A percentile compares a stretch with the other conserved stretches of the same genome.
phyloP scores from a whole-genome alignment of 1,140 invertebrate genomes.

The Polyergus mexicanus region DNA sequence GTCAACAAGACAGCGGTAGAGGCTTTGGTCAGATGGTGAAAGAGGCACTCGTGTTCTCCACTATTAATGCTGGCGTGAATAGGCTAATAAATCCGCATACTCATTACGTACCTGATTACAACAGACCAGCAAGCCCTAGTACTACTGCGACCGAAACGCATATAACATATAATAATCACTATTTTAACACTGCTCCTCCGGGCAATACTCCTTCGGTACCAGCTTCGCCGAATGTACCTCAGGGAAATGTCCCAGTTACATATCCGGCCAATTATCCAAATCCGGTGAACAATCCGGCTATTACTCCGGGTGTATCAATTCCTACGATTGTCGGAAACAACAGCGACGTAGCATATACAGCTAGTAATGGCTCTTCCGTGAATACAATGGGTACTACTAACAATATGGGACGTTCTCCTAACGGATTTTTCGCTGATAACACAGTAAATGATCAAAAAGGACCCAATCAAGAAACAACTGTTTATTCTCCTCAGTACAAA shows the following conservation, averaged over 20 bases:
- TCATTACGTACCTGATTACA: constrained; percentile 2
- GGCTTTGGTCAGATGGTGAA: constrained; percentile 80
- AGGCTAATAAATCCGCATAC: constrained; percentile 73
- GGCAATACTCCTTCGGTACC: background rate
- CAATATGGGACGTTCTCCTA: background rate
- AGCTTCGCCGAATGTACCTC: background rate
- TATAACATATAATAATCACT: constrained; percentile 80
- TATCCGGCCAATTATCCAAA: constrained; percentile 29
- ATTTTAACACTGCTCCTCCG: constrained; percentile 66
- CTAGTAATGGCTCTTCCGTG: background rate
- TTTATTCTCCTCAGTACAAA: constrained; percentile 36
- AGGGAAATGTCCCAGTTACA: background rate
- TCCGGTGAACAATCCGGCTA: constrained; percentile 28
- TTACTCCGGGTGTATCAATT: constrained; percentile 43
- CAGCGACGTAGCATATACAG: background rate
- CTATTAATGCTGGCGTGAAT: constrained; percentile 80
- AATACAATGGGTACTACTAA: background rate
- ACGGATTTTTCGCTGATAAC: background rate
- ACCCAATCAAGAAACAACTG: background rate
- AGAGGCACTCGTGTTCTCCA: constrained; percentile 81
- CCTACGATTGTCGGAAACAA: constrained; percentile 37
- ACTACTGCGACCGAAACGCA: constrained; percentile 68
- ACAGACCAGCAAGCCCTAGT: background rate
- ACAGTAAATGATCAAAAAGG: constrained; percentile 11
- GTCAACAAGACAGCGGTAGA: constrained; percentile 72